phyloP scores from a whole-genome alignment of 1,140 invertebrate species.

The Nixonia krombeini region DNA sequence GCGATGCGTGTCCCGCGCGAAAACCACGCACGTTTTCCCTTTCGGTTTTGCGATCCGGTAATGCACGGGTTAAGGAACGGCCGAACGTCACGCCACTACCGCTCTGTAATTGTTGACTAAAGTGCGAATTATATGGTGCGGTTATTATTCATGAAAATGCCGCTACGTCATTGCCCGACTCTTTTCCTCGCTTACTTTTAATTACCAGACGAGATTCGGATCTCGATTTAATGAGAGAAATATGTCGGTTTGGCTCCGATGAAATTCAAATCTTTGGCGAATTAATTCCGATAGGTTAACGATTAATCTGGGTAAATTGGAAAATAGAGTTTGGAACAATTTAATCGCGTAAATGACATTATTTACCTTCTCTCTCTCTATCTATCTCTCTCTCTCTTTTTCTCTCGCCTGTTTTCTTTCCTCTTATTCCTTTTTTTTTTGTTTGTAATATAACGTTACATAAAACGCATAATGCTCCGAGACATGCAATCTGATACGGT shows the following conservation, averaged over 20 bases:
- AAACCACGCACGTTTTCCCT: conserved; percentile 17
- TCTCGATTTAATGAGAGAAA: too few relatives aligned
- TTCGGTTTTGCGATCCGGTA: conserved; percentile 21
- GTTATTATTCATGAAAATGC: conserved; percentile 1
- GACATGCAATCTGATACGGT: conserved; percentile 32
- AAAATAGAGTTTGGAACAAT: background rate
- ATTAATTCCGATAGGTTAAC: background rate
- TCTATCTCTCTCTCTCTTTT: too few relatives aligned
- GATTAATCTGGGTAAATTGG: background rate
- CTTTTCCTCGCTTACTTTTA: too few relatives aligned
- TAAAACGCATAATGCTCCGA: conserved; percentile 7
- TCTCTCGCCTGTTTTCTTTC: too few relatives aligned
- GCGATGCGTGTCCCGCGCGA: conserved; percentile 16
- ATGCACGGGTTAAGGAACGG: conserved; percentile 18
- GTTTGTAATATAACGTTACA: background rate
- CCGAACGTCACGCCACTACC: conserved; percentile 9
- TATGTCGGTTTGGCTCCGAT: too few relatives aligned
- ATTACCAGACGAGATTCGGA: too few relatives aligned
- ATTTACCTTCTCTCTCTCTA: too few relatives aligned
- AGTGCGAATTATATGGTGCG: conserved; percentile 16
- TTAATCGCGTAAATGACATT: background rate
- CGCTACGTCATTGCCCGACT: conserved; percentile 5
- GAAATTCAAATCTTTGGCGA: background rate
- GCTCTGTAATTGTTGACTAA: conserved; percentile 10
- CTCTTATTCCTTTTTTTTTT: too few relatives aligned